Conservation (phyloP, 2,113 vertebrate species). For the Thunnus maccoyii region DNA sequence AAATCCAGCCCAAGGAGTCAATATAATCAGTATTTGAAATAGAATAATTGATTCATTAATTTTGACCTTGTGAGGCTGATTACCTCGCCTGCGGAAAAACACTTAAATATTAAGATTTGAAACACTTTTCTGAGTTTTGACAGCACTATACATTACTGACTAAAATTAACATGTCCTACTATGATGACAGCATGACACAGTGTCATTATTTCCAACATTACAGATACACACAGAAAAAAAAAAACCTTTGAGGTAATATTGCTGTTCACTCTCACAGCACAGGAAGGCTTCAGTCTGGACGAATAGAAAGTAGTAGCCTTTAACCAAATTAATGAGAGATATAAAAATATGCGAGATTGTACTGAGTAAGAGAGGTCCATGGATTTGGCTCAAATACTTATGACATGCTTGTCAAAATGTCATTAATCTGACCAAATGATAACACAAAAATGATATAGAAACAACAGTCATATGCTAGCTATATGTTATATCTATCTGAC, state of each 20-base stretch:
- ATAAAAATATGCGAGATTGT: background rate
- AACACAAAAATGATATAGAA: background rate
- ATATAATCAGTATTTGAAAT: slow-evolving; percentile 13
- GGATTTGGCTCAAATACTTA: too few species aligned
- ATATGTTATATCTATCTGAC: background rate
- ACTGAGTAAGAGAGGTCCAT: background rate
- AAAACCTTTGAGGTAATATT: background rate
- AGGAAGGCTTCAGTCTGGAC: too few species aligned
- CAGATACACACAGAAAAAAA: background rate
- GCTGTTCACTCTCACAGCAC: background rate
- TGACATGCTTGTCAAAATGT: too few species aligned
- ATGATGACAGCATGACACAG: background rate
- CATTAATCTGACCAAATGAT: background rate
- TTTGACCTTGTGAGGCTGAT: slow-evolving; percentile 63
- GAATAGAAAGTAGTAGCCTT: background rate
- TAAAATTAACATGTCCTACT: slow-evolving; percentile 18
- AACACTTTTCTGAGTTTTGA: slow-evolving; percentile 35
- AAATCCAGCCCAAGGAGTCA: background rate
- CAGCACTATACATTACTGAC: slow-evolving; percentile 7
- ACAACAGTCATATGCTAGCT: background rate
- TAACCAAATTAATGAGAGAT: background rate
- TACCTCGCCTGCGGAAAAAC: slow-evolving; percentile 52
- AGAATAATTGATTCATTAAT: slow-evolving; percentile 57
- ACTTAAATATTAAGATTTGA: slow-evolving; percentile 33
- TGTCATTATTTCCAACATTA: background rate